Evolutionary conservation across 2,113 vertebrate genomes (phyloP), one percentile per base, ranked within the genome.

Genomic region (Rostratula benghalensis): DNA sequence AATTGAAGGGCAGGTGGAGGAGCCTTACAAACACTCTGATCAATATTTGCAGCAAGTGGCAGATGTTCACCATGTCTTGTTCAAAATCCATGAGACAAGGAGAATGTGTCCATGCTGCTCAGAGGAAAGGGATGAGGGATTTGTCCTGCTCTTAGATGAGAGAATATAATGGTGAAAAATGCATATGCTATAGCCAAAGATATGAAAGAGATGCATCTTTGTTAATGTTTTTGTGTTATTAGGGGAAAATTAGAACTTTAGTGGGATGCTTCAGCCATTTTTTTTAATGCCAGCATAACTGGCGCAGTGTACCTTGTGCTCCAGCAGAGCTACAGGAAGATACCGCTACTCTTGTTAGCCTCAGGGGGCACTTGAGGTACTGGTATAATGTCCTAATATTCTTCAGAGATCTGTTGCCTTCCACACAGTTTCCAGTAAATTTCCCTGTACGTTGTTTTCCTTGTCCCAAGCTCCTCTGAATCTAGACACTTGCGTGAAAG

Each of bases 1-100:
- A 95, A 78, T 67, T 81, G 91, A 95, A 89, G 69, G 68, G 43
- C 89, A 87, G 60, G 83, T 94, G 51, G 51, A 90, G 76, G 64
- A 93, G 69, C 60, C 68, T 84, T 76, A 46, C 24, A 60, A 93
- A 87, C 14, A 31, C 18, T 60, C 41, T 39, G 76, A 92, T 92
- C 7, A 4, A 69, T 93, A 93, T 67, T 92, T 89, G 35, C 56
- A 81, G 60, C 69, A 64, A 94, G 60, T 68, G 37, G 70, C 64
- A 94, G 60, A 78, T 78, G 60, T 94, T 90, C 67, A 67, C 64
- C 59, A 54, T 37, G 15, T 83, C 68, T 90, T 83, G 22, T 74
- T 83, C 4, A 11, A 94, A 93, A 89, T 75, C 73, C n/a, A 20
- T 71, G 60, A 71, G 27, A 81, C 27, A 56, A 89, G 48, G 39